Conservation (phyloP, 2,113 vertebrate species). For the Pituophis catenifer region DNA sequence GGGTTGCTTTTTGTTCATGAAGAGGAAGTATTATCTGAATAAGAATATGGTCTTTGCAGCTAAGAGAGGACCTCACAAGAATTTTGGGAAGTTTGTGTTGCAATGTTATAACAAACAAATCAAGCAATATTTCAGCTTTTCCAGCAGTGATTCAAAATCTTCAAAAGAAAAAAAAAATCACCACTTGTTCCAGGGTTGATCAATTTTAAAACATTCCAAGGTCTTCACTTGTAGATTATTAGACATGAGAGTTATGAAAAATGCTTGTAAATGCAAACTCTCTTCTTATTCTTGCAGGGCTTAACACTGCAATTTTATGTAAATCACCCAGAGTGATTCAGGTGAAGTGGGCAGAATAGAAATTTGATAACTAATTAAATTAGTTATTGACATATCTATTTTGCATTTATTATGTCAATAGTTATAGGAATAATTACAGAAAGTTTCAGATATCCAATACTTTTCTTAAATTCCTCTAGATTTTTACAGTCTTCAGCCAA, state of each 20-base stretch:
- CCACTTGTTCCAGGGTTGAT: background rate
- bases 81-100: background rate
- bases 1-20: background rate
- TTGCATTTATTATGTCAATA: background rate
- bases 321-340: no score
- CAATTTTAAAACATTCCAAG: background rate
- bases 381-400: background rate
- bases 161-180: background rate
- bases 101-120: background rate
- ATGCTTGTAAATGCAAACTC: background rate
- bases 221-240: background rate
- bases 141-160: background rate
- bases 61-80: background rate
- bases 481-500: background rate
- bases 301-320: no score
- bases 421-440: background rate
- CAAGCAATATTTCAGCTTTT: background rate
- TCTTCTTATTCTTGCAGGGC: background rate
- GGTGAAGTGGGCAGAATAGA: no score
- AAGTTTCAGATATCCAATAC: background rate
- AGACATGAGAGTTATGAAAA: background rate
- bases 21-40: background rate
- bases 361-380: no score
- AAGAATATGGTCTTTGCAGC: background rate
- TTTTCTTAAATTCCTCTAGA: background rate